phyloP scores from a whole-genome alignment of 2,797 vertebrate species.

The Poecile montanus region DNA sequence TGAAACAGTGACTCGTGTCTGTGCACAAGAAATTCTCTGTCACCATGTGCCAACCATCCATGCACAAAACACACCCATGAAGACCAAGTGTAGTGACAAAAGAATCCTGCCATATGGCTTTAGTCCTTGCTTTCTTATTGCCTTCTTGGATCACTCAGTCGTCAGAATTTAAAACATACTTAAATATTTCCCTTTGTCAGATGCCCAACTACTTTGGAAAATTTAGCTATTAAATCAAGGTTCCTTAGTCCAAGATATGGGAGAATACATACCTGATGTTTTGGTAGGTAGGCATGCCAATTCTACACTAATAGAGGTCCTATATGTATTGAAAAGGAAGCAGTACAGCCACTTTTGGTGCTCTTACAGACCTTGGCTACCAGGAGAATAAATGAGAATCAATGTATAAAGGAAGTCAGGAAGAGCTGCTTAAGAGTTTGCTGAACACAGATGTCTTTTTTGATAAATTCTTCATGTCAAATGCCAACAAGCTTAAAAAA shows the following conservation, averaged over 20 bases:
- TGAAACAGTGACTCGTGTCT: neutral
- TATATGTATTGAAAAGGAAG: neutral
- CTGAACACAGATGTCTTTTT: constrained; percentile 20
- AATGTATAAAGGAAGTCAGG: neutral
- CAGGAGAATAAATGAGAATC: neutral
- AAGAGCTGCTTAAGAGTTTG: neutral
- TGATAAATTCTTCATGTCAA: constrained; percentile 57
- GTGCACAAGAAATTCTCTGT: neutral
- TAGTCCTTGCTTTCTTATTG: neutral
- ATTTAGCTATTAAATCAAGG: neutral
- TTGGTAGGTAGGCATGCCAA: neutral
- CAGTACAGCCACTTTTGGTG: neutral
- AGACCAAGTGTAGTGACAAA: neutral
- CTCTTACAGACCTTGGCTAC: neutral
- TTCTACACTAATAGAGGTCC: neutral
- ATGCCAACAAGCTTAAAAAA: neutral
- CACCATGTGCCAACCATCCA: neutral
- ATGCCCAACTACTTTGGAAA: neutral
- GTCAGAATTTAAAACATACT: neutral
- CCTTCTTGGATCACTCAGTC: neutral
- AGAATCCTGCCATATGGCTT: neutral
- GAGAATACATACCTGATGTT: neutral
- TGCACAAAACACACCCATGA: neutral
- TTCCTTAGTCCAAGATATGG: neutral
- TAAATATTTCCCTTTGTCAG: neutral